These are phyloP conservation scores for Intellagama lesueurii DNA, from an alignment of 2,797 vertebrate genomes.

Conservation along the genomic window DNA sequence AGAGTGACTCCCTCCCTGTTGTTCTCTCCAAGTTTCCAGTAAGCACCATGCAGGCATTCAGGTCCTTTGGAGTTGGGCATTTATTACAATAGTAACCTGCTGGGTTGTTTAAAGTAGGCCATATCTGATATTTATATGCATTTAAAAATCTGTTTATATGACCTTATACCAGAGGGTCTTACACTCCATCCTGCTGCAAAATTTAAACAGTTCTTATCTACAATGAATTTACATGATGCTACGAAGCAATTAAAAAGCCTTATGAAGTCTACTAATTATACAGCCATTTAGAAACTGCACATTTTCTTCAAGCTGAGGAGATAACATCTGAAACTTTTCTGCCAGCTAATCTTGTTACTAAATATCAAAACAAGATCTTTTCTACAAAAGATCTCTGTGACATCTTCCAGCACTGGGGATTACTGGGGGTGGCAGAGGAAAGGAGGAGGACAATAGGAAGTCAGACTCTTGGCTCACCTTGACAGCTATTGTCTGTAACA, in stretches of 20 bases:
- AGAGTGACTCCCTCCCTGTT: no score
- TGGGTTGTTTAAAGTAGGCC: neutral
- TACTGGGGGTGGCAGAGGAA: neutral
- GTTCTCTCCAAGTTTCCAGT: neutral
- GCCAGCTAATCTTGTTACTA: neutral
- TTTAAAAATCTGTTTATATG: neutral
- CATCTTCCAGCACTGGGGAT: neutral
- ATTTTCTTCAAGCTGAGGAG: slow-evolving; percentile 2
- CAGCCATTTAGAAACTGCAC: slow-evolving; percentile 6
- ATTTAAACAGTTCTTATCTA: slow-evolving; percentile 10
- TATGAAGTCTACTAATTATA: slow-evolving; percentile 1
- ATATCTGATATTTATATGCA: neutral
- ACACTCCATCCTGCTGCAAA: neutral
- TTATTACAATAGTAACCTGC: neutral
- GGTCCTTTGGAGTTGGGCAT: neutral
- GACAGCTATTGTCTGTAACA: neutral
- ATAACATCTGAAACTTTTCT: slow-evolving; percentile 20
- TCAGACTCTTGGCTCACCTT: neutral
- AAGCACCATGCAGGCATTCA: neutral
- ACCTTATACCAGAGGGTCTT: neutral
- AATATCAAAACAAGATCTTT: slow-evolving; percentile 8
- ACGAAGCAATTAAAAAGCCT: neutral
- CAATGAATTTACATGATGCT: slow-evolving; percentile 1
- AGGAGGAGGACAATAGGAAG: neutral
- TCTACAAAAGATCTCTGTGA: neutral